Base-by-base conservation (phyloP, 2,888 invertebrate genomes). In the Oligia latruncula region DNA sequence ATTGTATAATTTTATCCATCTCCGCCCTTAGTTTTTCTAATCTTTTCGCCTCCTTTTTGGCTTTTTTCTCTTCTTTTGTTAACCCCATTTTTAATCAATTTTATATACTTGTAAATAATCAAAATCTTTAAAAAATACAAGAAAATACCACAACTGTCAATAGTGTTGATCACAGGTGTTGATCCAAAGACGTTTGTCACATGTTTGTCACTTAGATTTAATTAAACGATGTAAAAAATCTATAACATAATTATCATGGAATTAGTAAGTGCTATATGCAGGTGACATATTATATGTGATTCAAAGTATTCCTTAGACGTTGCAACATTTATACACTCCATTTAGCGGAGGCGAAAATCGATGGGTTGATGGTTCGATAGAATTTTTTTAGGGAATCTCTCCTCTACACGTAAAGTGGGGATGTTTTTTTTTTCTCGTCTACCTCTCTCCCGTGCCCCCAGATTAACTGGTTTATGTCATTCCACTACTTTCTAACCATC, bases 11-110 rank as follows among this genome's bases (percentile, higher is more conserved):
- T 11, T 84, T 79, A 86, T 95, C 95, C 0, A 81, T 83, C 83
- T 94, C 94, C 13, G 89, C 91, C 62, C 79, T 92, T 17, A 95
- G 75, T 85, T 95, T 96, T 86, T 93, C 95, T 64, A 93, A 90
- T 80, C 81, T 92, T 80, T 95, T 95, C 0, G 94, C 95, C 88
- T 95, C 95, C 76, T 95, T 96, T 84, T 90, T 93, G 5, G 95
- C 95, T 86, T 93, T 94, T 85, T 94, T 96, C 81, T 96, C 92
- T 89, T 95, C 95, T 87, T 95, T 95, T 58, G 92, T 91, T 60
- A 95, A 83, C 55, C 86, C 94, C 95, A 95, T 96, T 83, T 86
- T 87, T 55, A 60, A 78, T 64, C 68, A 40, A 43, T 58, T 68
- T 35, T 79, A 71, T 71, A 0, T 60, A 60, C 46, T 71, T 67